Base-by-base conservation (phyloP, 2,797 vertebrate genomes). In the Enteromius treurensis region DNA sequence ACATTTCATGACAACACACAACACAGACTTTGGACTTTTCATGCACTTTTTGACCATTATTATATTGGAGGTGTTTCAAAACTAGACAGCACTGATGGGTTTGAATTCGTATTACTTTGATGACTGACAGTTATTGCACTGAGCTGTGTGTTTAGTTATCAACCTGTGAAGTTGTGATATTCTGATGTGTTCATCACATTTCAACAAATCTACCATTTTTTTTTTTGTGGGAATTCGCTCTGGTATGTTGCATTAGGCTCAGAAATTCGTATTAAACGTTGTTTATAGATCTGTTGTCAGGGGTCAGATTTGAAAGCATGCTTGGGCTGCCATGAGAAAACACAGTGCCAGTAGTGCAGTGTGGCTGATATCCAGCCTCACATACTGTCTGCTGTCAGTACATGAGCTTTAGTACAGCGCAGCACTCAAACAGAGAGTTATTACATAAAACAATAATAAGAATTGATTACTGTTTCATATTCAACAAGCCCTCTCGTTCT, bases 271-370 rank as follows among this genome's bases (percentile, higher is more conserved):
- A 58, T 53, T 26, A 67, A 34, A 65, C 47, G 51, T 69, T 60
- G 81, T 76, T 62, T 74, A 77, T 74, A 49, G n/a, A 34, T 80
- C 26, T 83, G 62, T 49, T 77, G 77, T 42, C 80, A 49, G 67
- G 21, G 80, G 21, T 84, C 26, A 65, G 13, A 51, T 55, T 74
- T 47, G 73, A 42, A 69, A 64, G 80, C 76, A 49, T 80, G 77
- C 87, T 78, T 74, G 69, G 73, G 29, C 62, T 87, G 84, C 87
- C 70, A 65, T 77, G 79, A 92, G 90, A 90, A 32, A 32, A 91
- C 92, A 91, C 90, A 89, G 90, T 89, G 83, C 90, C 92, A 93
- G 92, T 92, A 92, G 94, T 91, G 88, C 89, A 67, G 68, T 90
- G 90, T 91, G 91, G 90, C 89, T 90, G 84, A 92, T 93, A 90